Conservation (phyloP, 2,113 vertebrate genomes). For the Prionailurus viverrinus region DNA sequence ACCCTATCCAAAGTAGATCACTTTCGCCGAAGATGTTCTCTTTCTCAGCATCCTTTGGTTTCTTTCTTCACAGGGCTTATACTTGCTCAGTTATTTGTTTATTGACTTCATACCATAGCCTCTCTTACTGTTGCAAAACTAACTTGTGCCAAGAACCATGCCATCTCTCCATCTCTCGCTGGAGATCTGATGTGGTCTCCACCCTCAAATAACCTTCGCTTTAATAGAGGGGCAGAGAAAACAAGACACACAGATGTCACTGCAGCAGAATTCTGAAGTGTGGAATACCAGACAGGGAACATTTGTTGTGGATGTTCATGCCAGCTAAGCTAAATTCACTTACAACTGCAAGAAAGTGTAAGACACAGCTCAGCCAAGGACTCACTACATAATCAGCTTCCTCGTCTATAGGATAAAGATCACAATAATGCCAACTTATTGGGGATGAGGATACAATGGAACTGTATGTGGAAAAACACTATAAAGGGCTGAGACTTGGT, state of each 20-base stretch:
- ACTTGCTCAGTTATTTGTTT: not conserved
- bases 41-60: not conserved
- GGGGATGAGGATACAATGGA: not conserved
- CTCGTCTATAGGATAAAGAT: not conserved
- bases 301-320: not conserved
- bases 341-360: not conserved
- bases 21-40: not conserved
- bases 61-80: not conserved
- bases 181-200: not conserved
- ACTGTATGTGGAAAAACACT: not conserved
- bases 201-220: not conserved
- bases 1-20: not conserved
- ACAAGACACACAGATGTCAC: not conserved
- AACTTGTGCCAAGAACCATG: not conserved
- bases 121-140: not conserved
- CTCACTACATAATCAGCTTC: not conserved
- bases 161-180: not conserved
- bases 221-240: not conserved
- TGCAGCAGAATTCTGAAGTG: not conserved
- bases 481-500: not conserved
- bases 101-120: not conserved
- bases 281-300: not conserved
- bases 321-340: not conserved
- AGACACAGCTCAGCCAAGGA: not conserved
- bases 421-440: not conserved